These are phyloP conservation scores for Drosophila nasuta DNA, from an alignment of 1,140 invertebrate genomes.

Conservation along the genomic window DNA sequence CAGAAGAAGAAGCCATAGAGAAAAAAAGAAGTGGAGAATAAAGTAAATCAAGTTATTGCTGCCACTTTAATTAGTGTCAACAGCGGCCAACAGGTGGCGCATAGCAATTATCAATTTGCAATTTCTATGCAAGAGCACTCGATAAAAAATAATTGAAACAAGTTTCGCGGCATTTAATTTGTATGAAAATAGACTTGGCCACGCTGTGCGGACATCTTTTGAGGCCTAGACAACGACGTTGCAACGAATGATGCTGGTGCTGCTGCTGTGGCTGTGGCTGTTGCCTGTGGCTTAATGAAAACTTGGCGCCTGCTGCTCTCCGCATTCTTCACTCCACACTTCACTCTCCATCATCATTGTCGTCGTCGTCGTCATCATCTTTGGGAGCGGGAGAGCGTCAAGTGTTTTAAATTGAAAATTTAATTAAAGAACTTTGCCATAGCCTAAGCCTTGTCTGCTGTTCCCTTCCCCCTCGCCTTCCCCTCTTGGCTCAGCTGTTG, in stretches of 20 bases:
- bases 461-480: neutral
- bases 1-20: neutral
- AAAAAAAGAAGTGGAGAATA: neutral
- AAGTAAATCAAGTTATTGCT: constrained; percentile 22
- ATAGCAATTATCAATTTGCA: constrained; percentile 49
- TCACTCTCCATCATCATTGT: neutral
- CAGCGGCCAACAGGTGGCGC: constrained; percentile 61
- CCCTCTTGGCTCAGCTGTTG: neutral
- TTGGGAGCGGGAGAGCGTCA: constrained; percentile 36
- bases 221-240: constrained; percentile 6
- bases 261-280: neutral
- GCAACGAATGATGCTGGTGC: neutral
- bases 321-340: neutral
- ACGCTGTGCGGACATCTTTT: constrained; percentile 37
- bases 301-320: constrained; percentile 58
- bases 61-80: constrained; percentile 49
- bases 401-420: constrained; percentile 76
- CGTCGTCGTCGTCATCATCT: constrained; percentile 22
- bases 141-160: constrained; percentile 46
- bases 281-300: constrained; percentile 69
- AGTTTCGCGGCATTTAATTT: constrained; percentile 74
- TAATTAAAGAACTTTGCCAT: constrained; percentile 70
- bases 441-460: neutral
- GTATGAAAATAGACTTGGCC: constrained; percentile 65
- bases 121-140: constrained; percentile 40